Evolutionary conservation across 1,140 invertebrate species (phyloP), one percentile per base, ranked within the genome.

Genomic region (Atta colombica): DNA sequence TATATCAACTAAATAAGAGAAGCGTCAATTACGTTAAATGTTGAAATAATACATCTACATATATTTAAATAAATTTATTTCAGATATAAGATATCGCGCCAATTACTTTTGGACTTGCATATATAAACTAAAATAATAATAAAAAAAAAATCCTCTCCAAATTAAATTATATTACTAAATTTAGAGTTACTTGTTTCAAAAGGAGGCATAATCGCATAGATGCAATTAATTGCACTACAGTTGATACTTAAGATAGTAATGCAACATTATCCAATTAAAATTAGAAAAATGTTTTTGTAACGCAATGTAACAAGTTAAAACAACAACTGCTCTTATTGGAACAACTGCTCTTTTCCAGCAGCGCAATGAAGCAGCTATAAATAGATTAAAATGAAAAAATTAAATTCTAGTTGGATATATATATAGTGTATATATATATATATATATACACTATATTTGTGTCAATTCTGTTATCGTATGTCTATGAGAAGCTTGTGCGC

Each of bases 381-480:
- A 28, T 14, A n/a, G 10, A 71, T 71, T 69, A 45, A 39, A 81
- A 71, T 25, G 10, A 53, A 72, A 72, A 10, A 68, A 82, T n/a
- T 25, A 18, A 80, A 68, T 69, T 69, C 49, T 28, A 65, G 31
- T 14, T 18, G 77, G 28, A 53, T 12, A 51, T 39, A 31, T 31
- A 45, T 10, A 45, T 10, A 45, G n/a, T 31, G 3, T 12, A 51
- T 39, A 31, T 31, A 45, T 10, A 45, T 10, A 45, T 2, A 45
- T 7, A 39, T 7, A 85, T 68, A 63, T 58, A 86, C 81, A 68
- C 45, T 61, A 14, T 61, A 81, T 71, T 89, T 89, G 72, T 88
- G 88, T 88, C 87, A 89, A 89, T 88, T 88, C 49, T 49, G 88
- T 88, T 78, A 85, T 78, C 75, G 53, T 31, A 60, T 28, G 53